phyloP scores from a whole-genome alignment of 1,140 invertebrate species.

The Meloidogyne floridensis region DNA sequence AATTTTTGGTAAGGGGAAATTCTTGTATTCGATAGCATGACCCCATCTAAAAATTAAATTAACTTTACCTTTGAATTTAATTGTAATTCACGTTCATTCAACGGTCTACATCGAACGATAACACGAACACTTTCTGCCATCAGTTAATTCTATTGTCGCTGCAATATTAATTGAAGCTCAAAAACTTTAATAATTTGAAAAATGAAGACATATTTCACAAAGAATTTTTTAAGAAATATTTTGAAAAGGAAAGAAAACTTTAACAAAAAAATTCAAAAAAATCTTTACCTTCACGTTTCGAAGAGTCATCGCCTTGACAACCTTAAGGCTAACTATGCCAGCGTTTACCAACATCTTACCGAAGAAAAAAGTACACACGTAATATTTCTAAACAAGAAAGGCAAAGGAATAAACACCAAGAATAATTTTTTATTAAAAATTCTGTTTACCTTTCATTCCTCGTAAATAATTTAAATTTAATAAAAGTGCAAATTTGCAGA shows the following conservation, averaged over 20 bases:
- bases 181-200: neutral
- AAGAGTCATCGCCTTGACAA: slow-evolving; percentile 5
- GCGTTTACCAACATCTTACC: neutral
- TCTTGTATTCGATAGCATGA: too few species aligned
- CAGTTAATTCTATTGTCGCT: neutral
- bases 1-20: too few species aligned
- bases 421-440: neutral
- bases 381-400: neutral
- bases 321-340: neutral
- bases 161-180: neutral
- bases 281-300: neutral
- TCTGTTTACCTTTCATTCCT: too few species aligned
- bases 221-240: neutral
- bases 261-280: neutral
- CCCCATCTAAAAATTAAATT: too few species aligned
- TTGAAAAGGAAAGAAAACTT: neutral
- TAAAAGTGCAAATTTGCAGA: too few species aligned
- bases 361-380: slow-evolving; percentile 1
- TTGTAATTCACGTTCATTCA: slow-evolving; percentile 77
- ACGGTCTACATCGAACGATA: slow-evolving; percentile 85
- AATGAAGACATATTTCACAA: neutral
- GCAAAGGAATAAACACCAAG: neutral
- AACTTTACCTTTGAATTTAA: slow-evolving; percentile 74
- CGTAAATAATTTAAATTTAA: too few species aligned
- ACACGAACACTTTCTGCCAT: slow-evolving; percentile 82